phyloP scores from a whole-genome alignment of 2,113 vertebrate genomes.

The Cygnus atratus region DNA sequence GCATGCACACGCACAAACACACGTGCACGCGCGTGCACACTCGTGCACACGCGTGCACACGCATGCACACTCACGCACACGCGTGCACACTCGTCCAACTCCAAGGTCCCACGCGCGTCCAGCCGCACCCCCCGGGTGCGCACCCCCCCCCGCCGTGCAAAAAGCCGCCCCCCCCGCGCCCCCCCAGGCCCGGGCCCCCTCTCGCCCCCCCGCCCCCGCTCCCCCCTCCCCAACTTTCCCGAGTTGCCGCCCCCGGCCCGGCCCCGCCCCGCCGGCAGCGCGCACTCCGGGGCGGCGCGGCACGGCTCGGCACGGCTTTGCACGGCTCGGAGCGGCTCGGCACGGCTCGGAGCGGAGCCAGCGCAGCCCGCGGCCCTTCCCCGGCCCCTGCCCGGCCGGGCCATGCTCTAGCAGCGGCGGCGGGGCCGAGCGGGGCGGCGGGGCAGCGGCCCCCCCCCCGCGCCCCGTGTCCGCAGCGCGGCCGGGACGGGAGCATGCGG shows the following conservation, averaged over 20 bases:
- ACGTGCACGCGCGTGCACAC: background rate
- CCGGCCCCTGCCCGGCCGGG: background rate
- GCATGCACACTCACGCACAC: background rate
- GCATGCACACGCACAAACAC: background rate
- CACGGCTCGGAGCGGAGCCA: background rate
- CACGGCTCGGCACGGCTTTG: background rate
- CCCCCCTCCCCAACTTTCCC: background rate
- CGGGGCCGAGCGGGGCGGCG: background rate
- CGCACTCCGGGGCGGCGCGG: background rate
- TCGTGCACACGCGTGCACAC: too few relatives aligned
- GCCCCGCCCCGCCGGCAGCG: background rate
- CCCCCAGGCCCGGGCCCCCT: too few relatives aligned
- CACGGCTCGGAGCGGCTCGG: background rate
- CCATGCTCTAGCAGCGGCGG: background rate
- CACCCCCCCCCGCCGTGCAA: too few relatives aligned
- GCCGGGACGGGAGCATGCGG: conserved; percentile 65
- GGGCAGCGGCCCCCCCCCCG: background rate
- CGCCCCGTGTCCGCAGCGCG: background rate
- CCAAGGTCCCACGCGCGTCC: too few relatives aligned
- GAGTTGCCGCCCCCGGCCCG: background rate
- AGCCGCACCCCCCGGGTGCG: background rate
- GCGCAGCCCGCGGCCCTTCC: background rate
- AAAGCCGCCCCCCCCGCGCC: background rate
- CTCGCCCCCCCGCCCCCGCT: background rate
- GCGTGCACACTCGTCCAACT: too few relatives aligned